Evolutionary conservation across 1,140 invertebrate species (phyloP), one percentile per base, ranked within the genome.

Genomic region (Oryzaephilus surinamensis): DNA sequence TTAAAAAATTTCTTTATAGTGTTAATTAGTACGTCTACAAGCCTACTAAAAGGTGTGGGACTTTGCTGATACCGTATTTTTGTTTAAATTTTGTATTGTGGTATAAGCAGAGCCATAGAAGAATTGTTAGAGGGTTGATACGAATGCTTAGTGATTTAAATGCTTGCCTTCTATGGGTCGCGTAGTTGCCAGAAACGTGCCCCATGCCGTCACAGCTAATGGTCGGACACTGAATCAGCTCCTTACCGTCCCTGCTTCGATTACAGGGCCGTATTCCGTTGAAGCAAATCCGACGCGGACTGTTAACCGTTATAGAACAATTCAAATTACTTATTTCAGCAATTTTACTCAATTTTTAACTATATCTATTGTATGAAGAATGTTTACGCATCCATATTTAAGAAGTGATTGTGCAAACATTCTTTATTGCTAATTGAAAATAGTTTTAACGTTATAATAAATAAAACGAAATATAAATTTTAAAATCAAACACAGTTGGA

Each of bases 181-280:
- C 79, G 63, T 86, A 89, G 67, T 86, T 86, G 45, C 84, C 84
- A 12, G 84, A 86, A 17, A 86, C 74, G 63, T 90, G 85, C 41
- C 87, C 85, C 24, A 79, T 79, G 16, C 81, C 80, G 68, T 82
- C 77, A 66, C 81, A 84, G 52, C 73, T 76, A 45, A 74, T 73
- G 40, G 75, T 81, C 38, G 79, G 79, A 60, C 81, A 84, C 60
- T 77, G 76, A 60, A 79, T 72, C 58, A 77, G 69, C 64, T 79
- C 76, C 66, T 75, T 76, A 51, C 71, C 73, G 55, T 77, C 76
- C 57, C 74, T 67, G 58, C 70, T 66, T 59, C 68, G 61, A 59
- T 55, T 50, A 32, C 39, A 35, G 56, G 65, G 58, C 41, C 64
- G 63, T 51, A 59, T 55, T 50, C 62, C 63, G 66, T 61, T 64